Evolutionary conservation across 2,113 vertebrate genomes (phyloP).

Genomic region (Rhinoptilus africanus): DNA sequence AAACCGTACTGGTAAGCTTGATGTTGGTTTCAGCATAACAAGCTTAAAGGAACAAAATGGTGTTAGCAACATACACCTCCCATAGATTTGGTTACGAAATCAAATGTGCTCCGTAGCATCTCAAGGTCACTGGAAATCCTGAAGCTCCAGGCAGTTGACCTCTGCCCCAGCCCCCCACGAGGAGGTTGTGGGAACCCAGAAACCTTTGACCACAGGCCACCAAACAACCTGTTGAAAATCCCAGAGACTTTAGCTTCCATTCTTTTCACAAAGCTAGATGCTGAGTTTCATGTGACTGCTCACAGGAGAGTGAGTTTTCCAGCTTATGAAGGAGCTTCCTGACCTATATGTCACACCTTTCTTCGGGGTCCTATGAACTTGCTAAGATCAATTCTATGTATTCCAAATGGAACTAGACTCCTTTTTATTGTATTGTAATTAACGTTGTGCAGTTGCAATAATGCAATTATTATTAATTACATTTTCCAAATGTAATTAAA

Average conservation of each 20-base stretch:
- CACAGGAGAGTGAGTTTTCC: not conserved
- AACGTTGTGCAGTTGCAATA: conserved; percentile 71
- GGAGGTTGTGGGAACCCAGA: not conserved
- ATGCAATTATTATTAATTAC: conserved; percentile 77
- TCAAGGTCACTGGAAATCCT: not conserved
- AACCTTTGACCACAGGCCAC: not conserved
- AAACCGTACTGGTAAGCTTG: not conserved
- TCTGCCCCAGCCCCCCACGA: not conserved
- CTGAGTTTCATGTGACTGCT: too few species aligned
- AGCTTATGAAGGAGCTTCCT: not conserved
- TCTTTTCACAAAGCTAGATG: not conserved
- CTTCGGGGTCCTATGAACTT: not conserved
- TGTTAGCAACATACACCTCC: not conserved
- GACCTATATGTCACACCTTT: not conserved
- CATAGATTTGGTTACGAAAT: not conserved
- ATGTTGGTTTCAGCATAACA: not conserved
- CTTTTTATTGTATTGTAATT: conserved; percentile 67
- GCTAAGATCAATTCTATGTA: conserved; percentile 34
- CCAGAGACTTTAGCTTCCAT: not conserved
- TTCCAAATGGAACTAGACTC: conserved; percentile 59
- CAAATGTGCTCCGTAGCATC: not conserved
- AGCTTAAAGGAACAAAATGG: not conserved
- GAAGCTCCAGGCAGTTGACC: not conserved
- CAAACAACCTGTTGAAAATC: not conserved
- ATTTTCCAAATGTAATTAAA: conserved; percentile 73